Evolutionary conservation across 64 coral and sea anemone species (phyloP).

Genomic region (Hydrozoanthus tunicans): DNA sequence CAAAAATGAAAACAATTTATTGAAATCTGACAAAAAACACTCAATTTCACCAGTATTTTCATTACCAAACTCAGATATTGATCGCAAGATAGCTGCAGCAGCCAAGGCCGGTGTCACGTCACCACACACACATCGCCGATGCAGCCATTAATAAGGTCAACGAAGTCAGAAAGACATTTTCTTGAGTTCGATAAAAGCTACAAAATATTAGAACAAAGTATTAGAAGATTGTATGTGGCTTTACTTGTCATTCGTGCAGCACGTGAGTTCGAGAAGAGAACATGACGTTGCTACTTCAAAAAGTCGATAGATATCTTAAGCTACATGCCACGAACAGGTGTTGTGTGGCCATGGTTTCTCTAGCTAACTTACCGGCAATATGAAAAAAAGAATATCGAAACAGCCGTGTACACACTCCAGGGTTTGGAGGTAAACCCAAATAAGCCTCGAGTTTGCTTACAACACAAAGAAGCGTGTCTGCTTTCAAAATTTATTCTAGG

Average conservation of each 20-base stretch:
- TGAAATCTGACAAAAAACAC: conserved; percentile 49
- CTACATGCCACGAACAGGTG: conserved; percentile 38
- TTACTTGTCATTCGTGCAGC: conserved; percentile 1
- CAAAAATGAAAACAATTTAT: conserved; percentile 45
- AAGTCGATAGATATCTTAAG: conserved; percentile 36
- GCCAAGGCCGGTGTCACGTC: conserved; percentile 20
- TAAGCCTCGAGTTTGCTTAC: not conserved
- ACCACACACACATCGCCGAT: not conserved
- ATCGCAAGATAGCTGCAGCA: conserved; percentile 1
- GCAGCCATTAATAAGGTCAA: not conserved
- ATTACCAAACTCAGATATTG: conserved; percentile 39
- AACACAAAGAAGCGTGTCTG: not conserved
- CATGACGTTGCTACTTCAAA: not conserved
- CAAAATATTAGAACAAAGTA: not conserved
- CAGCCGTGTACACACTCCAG: conserved; percentile 11
- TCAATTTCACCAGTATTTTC: conserved; percentile 19
- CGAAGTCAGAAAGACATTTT: not conserved
- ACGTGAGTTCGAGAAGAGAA: not conserved
- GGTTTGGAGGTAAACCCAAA: not conserved
- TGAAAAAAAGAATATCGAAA: not conserved
- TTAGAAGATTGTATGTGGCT: not conserved
- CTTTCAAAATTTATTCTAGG: not conserved
- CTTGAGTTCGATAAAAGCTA: not conserved
- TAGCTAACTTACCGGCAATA: not conserved
- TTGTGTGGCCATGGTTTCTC: conserved; percentile 35